Conservation (phyloP, 1,140 invertebrate genomes). For the Philopotamus ludificatus region DNA sequence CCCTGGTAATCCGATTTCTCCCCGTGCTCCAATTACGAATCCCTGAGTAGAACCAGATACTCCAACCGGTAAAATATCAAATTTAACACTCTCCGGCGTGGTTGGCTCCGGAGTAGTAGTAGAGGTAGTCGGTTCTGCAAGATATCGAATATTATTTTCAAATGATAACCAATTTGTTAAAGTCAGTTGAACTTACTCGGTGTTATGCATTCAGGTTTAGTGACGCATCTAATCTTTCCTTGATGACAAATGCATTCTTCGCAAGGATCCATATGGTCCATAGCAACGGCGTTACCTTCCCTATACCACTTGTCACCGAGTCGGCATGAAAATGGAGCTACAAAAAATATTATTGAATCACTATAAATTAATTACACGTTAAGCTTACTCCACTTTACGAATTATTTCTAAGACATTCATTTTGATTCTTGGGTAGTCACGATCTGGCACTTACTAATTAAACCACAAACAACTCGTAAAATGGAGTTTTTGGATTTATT, state of each 20-base stretch:
- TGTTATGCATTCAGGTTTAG: slow-evolving; percentile 44
- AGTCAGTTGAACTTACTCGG: slow-evolving; percentile 2
- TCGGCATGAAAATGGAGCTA: slow-evolving; percentile 47
- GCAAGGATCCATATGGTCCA: slow-evolving; percentile 19
- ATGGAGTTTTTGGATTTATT: too few species aligned
- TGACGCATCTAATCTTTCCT: slow-evolving; percentile 60
- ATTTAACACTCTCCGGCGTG: slow-evolving; percentile 42
- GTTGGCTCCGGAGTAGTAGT: slow-evolving; percentile 17
- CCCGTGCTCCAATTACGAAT: slow-evolving; percentile 46
- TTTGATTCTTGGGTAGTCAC: background rate
- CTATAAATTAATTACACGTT: background rate
- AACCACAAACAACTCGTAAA: too few species aligned
- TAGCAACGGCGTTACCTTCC: slow-evolving; percentile 57
- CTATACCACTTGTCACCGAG: slow-evolving; percentile 58
- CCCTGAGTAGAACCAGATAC: slow-evolving; percentile 46
- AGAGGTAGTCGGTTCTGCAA: slow-evolving; percentile 27
- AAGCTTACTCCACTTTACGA: background rate
- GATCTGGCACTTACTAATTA: too few species aligned
- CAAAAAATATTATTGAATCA: slow-evolving; percentile 24
- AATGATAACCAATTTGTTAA: background rate
- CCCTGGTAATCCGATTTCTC: slow-evolving; percentile 58
- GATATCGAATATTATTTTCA: background rate
- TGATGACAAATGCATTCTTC: slow-evolving; percentile 64
- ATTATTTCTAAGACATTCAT: background rate
- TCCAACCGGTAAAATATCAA: slow-evolving; percentile 44